phyloP scores from a whole-genome alignment of 2,888 invertebrate genomes.

The Drosophila kuntzei region DNA sequence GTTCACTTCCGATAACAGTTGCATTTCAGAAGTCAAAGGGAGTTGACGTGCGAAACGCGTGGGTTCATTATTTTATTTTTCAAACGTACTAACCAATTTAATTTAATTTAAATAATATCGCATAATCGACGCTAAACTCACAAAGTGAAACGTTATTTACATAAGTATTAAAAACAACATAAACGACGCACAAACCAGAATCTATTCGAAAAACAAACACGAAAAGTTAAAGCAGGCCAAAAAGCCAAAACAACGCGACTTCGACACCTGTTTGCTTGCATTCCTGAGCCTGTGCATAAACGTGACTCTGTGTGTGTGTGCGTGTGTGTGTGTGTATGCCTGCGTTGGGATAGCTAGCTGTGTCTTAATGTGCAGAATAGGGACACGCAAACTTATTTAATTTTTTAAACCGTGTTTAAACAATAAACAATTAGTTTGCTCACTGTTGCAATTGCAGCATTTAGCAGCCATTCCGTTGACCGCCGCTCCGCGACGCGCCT shows the following conservation, averaged over 20 bases:
- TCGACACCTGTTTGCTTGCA: slow-evolving; percentile 70
- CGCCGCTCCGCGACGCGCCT: slow-evolving; percentile 40
- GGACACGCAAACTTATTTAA: slow-evolving; percentile 34
- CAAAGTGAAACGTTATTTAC: slow-evolving; percentile 18
- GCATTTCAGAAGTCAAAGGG: slow-evolving; percentile 48
- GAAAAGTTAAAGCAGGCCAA: slow-evolving; percentile 36
- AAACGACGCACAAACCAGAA: slow-evolving; percentile 28
- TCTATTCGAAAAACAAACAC: slow-evolving; percentile 11
- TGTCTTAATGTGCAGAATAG: slow-evolving; percentile 14
- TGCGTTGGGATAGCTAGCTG: slow-evolving; percentile 9
- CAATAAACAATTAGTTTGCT: slow-evolving; percentile 48
- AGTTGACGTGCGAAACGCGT: slow-evolving; percentile 29
- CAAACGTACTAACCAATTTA: slow-evolving; percentile 24
- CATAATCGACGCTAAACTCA: slow-evolving; percentile 26
- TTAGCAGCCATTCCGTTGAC: slow-evolving; percentile 30
- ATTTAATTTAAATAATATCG: slow-evolving; percentile 10
- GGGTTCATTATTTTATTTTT: slow-evolving; percentile 14
- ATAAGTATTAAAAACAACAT: slow-evolving; percentile 19
- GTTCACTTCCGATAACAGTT: slow-evolving; percentile 44
- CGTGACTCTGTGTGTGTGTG: slow-evolving; percentile 21
- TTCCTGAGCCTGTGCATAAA: slow-evolving; percentile 57
- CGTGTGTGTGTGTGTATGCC: slow-evolving; percentile 11
- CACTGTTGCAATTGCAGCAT: slow-evolving; percentile 45
- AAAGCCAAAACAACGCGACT: slow-evolving; percentile 57
- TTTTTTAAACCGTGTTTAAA: slow-evolving; percentile 40